A percentile compares a stretch with the other conserved stretches of the same genome.
Evolutionary conservation across 2,113 vertebrate species (phyloP).

Genomic region (Rattus norvegicus): DNA sequence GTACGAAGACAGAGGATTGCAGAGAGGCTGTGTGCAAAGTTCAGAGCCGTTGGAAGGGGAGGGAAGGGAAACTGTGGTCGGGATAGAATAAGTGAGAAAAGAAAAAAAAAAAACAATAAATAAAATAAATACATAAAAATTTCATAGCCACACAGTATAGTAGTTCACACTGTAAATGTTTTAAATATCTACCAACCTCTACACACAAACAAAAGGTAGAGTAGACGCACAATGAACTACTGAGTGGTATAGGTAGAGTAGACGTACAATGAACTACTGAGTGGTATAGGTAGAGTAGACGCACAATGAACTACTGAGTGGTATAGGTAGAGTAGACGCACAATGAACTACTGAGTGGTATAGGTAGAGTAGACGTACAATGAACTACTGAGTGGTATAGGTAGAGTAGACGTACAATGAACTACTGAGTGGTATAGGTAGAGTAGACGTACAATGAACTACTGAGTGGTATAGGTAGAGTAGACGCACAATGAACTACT

Average conservation of each 20-base stretch:
- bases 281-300: too few relatives aligned
- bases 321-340: neutral
- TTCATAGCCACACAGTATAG: neutral
- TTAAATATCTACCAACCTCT: neutral
- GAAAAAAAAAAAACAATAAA: neutral
- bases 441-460: neutral
- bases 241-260: too few relatives aligned
- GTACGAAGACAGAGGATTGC: neutral
- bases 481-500: neutral
- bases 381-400: neutral
- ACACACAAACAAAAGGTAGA: neutral
- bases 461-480: neutral
- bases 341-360: neutral
- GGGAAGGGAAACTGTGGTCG: neutral
- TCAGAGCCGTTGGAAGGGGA: neutral
- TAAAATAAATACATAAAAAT: neutral
- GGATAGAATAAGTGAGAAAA: neutral
- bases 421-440: neutral
- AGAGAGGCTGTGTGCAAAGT: neutral
- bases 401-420: neutral
- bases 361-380: neutral
- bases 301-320: neutral
- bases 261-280: neutral
- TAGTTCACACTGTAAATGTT: slow-evolving; percentile 13
- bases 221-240: neutral